A percentile compares a stretch with the other conserved stretches of the same genome.
These are phyloP conservation scores for Drosophila nannoptera DNA, from an alignment of 1,140 invertebrate genomes.

Conservation along the genomic window DNA sequence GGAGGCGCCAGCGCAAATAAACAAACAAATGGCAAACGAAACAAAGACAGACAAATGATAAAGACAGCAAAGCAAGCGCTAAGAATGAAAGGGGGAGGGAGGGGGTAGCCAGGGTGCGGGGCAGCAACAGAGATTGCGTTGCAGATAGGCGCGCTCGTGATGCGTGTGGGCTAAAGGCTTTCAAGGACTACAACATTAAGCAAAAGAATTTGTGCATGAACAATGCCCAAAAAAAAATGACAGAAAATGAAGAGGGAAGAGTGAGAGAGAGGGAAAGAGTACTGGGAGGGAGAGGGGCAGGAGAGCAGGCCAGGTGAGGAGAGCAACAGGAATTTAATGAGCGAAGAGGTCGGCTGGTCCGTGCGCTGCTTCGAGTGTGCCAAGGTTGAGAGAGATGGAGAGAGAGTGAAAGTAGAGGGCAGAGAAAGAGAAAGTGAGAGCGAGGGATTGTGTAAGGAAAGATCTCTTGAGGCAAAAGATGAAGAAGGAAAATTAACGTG, in stretches of 20 bases:
- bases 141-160: constrained; percentile 45
- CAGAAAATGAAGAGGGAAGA: not conserved
- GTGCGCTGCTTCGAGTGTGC: no score
- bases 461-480: no score
- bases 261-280: not conserved
- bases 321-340: no score
- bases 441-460: no score
- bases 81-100: not conserved
- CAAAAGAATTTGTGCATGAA: constrained; percentile 70
- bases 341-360: no score
- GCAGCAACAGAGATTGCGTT: constrained; percentile 14
- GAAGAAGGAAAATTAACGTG: no score
- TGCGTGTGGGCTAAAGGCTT: constrained; percentile 65
- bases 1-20: constrained; percentile 73
- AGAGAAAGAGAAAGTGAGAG: no score
- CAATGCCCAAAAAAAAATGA: constrained; percentile 45
- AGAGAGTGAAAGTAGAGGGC: no score
- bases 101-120: no score
- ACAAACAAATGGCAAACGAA: constrained; percentile 74
- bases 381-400: no score
- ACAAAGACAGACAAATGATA: constrained; percentile 49
- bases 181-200: constrained; percentile 75
- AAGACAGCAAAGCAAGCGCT: constrained; percentile 2
- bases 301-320: no score
- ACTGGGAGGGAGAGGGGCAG: constrained; percentile 9